Evolutionary conservation across 2,888 invertebrate genomes (phyloP).

Genomic region (Salticus scenicus): DNA sequence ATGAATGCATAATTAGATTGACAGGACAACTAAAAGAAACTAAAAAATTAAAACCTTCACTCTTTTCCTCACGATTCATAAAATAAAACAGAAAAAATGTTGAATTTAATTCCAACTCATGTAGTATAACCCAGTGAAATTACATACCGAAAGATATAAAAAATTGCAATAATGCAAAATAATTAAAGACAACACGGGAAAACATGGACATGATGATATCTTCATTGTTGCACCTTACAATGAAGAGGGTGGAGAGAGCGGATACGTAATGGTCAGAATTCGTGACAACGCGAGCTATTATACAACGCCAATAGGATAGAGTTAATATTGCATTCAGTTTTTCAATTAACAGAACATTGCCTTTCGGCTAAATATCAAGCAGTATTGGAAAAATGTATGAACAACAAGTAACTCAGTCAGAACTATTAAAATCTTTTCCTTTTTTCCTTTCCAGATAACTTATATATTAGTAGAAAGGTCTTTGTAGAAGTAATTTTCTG

Average conservation of each 20-base stretch:
- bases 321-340: constrained; percentile 47
- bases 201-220: constrained; percentile 63
- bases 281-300: constrained; percentile 64
- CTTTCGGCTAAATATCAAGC: constrained; percentile 16
- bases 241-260: constrained; percentile 47
- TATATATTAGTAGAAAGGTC: no score
- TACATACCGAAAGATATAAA: constrained; percentile 30
- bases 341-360: constrained; percentile 67
- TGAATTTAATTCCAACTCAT: constrained; percentile 54
- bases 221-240: constrained; percentile 62
- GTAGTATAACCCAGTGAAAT: constrained; percentile 43
- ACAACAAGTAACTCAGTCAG: no score
- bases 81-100: not conserved
- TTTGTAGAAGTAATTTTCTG: no score
- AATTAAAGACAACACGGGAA: constrained; percentile 63
- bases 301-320: constrained; percentile 20
- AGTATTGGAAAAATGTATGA: not conserved
- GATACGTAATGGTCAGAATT: constrained; percentile 61
- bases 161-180: constrained; percentile 58
- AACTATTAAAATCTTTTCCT: no score
- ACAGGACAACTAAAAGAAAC: not conserved
- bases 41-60: not conserved
- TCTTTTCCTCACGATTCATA: not conserved
- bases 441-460: no score
- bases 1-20: not conserved